Evolutionary conservation across 2,888 invertebrate species (phyloP), one percentile per base, ranked within the genome.

Genomic region (Macropis europaea): DNA sequence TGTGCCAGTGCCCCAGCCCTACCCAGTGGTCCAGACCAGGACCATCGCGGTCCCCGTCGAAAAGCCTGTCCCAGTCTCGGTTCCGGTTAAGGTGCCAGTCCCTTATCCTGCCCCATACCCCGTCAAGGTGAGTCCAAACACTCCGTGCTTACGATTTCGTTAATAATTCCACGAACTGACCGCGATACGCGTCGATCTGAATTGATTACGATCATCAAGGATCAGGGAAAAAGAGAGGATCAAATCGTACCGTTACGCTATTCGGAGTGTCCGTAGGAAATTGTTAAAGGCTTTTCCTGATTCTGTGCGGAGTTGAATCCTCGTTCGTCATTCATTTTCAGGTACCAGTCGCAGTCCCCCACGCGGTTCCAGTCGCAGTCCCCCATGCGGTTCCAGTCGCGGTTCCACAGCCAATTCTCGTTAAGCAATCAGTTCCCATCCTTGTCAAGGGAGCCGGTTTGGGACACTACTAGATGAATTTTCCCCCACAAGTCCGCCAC

Each of bases 381-480:
- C 91, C 92, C 63, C 91, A 92, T 28, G 92, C 91, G 0, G 92
- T 92, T 13, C 91, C 92, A 61, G 91, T 91, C 34, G 89, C 91
- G n/a, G 93, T 93, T 1, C 92, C 93, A 11, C 91, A 92, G 0
- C 93, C 93, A 0, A 92, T 94, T 9, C 88, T 91, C 59, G 91
- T 94, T 57, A 88, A 87, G 53, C 82, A 89, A 54, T 66, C 82
- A 52, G 85, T 89, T 28, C 90, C 91, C 36, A 87, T 90, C 57
- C 56, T 80, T 36, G 85, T 91, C 64, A 77, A 85, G 66, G 83
- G 67, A 11, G 67, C 80, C 26, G 74, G 36, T 40, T 70, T 38
- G 77, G 52, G 77, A 13, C 74, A 77, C 40, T 73, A 81, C 68
- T 83, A 82, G 63, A 67, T 42, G 56, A 72, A 75, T 69, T 71